These are phyloP conservation scores for Taxidea taxus DNA, from an alignment of 2,113 vertebrate genomes.

Conservation along the genomic window DNA sequence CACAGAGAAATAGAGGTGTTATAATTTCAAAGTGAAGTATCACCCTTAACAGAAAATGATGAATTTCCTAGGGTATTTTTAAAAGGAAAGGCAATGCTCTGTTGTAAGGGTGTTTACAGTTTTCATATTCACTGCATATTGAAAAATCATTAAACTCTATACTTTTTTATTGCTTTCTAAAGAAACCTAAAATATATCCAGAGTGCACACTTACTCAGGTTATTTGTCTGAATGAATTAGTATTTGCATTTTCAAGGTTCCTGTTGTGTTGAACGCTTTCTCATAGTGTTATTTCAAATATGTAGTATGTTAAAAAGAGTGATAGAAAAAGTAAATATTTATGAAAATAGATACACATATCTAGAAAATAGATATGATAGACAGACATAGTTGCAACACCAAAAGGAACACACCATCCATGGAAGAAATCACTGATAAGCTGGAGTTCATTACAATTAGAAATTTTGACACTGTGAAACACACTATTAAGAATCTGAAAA, in stretches of 20 bases:
- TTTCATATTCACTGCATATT: constrained; percentile 2
- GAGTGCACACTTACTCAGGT: neutral
- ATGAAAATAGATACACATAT: neutral
- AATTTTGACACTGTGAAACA: neutral
- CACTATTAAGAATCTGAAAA: neutral
- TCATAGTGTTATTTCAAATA: neutral
- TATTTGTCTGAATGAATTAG: neutral
- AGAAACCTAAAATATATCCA: neutral
- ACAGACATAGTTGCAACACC: neutral
- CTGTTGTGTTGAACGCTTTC: neutral
- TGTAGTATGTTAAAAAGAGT: neutral
- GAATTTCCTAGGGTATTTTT: neutral
- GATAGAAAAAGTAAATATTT: neutral
- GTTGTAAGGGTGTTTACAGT: neutral
- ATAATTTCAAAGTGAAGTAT: constrained; percentile 48
- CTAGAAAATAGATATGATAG: neutral
- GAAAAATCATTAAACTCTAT: constrained; percentile 28
- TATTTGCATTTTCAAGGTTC: neutral
- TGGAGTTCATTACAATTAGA: neutral
- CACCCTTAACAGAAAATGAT: constrained; percentile 14
- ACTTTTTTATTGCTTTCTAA: constrained; percentile 30
- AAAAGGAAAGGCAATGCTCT: neutral
- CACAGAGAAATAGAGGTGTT: neutral
- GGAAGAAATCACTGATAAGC: neutral
- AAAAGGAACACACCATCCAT: neutral